Conservation (phyloP, 2,888 invertebrate genomes). For the Hyposoter didymator region DNA sequence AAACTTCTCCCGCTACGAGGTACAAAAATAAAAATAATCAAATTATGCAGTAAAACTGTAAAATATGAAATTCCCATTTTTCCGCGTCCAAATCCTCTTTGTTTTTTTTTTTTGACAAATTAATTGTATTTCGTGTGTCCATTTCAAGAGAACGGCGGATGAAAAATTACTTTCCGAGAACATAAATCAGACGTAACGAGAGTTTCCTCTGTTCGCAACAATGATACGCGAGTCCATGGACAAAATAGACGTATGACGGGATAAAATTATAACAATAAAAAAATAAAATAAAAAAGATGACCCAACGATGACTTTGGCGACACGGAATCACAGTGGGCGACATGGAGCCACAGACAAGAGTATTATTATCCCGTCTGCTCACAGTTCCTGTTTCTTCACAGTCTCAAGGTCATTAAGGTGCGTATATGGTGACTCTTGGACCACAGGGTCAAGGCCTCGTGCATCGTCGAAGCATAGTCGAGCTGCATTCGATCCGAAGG, state of each 20-base stretch:
- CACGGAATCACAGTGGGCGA: conserved; percentile 45
- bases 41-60: conserved; percentile 3
- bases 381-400: conserved; percentile 59
- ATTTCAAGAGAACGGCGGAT: background rate
- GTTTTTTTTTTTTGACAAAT: background rate
- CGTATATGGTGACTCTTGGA: conserved; percentile 39
- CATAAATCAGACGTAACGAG: too few species aligned
- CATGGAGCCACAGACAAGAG: conserved; percentile 25
- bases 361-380: conserved; percentile 60
- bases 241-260: background rate
- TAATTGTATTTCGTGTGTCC: background rate
- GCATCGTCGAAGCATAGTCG: background rate
- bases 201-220: background rate
- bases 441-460: conserved; percentile 53
- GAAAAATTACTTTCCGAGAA: background rate
- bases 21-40: conserved; percentile 27
- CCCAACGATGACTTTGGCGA: conserved; percentile 20
- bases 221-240: background rate
- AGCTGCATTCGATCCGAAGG: background rate
- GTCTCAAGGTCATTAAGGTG: conserved; percentile 62
- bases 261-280: conserved; percentile 15
- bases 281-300: conserved; percentile 28
- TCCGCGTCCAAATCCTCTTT: background rate
- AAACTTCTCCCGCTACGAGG: conserved; percentile 21
- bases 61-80: conserved; percentile 41